Evolutionary conservation across 1,140 invertebrate genomes (phyloP).

Genomic region (Globodera rostochiensis): DNA sequence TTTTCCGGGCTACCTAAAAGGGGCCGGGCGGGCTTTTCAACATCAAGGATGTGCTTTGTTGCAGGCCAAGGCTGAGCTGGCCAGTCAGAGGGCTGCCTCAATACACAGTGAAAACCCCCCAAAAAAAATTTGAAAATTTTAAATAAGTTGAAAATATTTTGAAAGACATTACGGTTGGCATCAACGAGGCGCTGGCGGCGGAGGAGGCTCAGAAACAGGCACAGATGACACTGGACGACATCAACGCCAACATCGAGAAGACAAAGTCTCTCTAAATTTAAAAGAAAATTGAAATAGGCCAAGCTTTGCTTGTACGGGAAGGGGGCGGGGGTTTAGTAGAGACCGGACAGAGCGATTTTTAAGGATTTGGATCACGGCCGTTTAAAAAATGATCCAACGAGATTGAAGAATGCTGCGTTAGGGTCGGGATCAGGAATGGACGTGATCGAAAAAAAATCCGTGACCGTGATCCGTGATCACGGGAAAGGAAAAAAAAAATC

Average conservation of each 20-base stretch:
- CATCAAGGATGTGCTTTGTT: no score
- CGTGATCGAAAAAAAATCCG: no score
- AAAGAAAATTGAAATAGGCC: no score
- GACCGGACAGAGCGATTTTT: conserved; percentile 12
- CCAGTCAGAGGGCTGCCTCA: conserved; percentile 38
- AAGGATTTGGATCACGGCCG: no score
- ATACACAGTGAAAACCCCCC: conserved; percentile 44
- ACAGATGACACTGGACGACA: conserved; percentile 35
- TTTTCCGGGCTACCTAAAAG: no score
- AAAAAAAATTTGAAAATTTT: conserved; percentile 8
- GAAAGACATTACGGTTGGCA: conserved; percentile 40
- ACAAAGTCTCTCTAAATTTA: conserved; percentile 18
- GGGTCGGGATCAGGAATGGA: no score
- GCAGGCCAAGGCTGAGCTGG: conserved; percentile 52
- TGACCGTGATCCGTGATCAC: no score
- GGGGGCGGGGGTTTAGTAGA: neutral
- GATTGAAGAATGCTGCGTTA: no score
- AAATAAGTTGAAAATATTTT: neutral
- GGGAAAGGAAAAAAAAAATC: no score
- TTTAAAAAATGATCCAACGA: no score
- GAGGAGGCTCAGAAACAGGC: conserved; percentile 43
- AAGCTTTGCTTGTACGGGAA: no score
- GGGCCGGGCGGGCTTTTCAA: no score
- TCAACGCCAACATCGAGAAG: conserved; percentile 42
- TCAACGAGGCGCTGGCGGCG: conserved; percentile 46